Evolutionary conservation across 2,797 vertebrate genomes (phyloP), one percentile per base, ranked within the genome.

Genomic region (Borostomias antarcticus): DNA sequence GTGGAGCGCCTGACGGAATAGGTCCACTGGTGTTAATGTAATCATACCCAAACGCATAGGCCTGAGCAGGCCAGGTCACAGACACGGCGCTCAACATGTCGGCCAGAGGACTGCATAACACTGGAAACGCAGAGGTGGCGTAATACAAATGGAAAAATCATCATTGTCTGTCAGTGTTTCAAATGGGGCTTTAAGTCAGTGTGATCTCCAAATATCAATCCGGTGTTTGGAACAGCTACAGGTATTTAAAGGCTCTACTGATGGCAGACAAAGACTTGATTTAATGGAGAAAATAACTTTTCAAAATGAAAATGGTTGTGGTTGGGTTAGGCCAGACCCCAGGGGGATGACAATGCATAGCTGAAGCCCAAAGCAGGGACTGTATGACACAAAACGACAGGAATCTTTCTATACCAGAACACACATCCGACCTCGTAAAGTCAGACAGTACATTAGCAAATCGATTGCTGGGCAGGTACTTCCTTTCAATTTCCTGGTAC

Each of bases 391-490:
- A n/a, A n/a, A n/a, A n/a, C n/a, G n/a, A n/a, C n/a, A n/a, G n/a
- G 17, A 3, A 45, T 54, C 26, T 29, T 10, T 30, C 26, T 59
- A 51, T 58, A 32, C 33, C 21, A 17, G n/a, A 35, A 21, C 54
- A 33, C 19, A 47, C 61, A 66, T 68, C 69, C 61, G 65, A 71
- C n/a, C 35, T 65, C 66, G 70, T 11, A 17, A 43, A 78, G 66
- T 64, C 58, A 62, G 1, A 50, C 69, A 63, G 21, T 43, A 75
- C 77, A 84, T 79, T 80, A 78, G 23, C 21, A 66, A 70, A 86
- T 91, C 78, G 63, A 90, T 88, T 85, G 76, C 84, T 81, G 77
- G 86, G 79, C 64, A 73, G 47, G 59, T 70, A 40, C 76, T 83
- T 84, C 74, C 78, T 82, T 66, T 32, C 15, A 33, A 56, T 72